These are phyloP conservation scores for Anolis apletophallus DNA, from an alignment of 2,797 vertebrate genomes.

Conservation along the genomic window DNA sequence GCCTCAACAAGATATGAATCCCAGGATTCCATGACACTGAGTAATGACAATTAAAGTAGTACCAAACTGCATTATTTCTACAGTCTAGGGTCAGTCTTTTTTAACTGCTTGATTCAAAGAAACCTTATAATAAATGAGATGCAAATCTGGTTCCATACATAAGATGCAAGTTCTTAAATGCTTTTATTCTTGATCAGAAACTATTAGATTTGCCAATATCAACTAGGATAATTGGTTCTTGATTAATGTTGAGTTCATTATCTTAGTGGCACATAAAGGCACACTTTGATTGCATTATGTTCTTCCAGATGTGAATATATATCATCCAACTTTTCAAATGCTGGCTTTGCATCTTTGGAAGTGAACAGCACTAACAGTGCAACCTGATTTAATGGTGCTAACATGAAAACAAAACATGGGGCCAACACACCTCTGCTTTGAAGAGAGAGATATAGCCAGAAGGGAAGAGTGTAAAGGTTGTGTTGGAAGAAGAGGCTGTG, in stretches of 20 bases:
- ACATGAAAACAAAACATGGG: not conserved
- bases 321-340: constrained; percentile 24
- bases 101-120: not conserved
- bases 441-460: constrained; percentile 8
- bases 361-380: constrained; percentile 4
- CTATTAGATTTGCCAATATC: constrained; percentile 44
- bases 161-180: constrained; percentile 47
- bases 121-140: too few relatives aligned
- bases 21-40: too few relatives aligned
- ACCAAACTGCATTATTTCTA: too few relatives aligned
- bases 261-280: constrained; percentile 30
- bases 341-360: constrained; percentile 4
- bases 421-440: not conserved
- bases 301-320: not conserved
- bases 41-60: too few relatives aligned
- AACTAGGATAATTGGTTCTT: constrained; percentile 32
- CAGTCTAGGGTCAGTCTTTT: too few relatives aligned
- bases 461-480: not conserved
- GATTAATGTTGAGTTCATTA: constrained; percentile 54
- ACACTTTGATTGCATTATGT: constrained; percentile 41
- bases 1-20: too few relatives aligned
- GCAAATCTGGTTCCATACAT: not conserved
- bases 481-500: not conserved
- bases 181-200: constrained; percentile 6
- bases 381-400: constrained; percentile 37